Conservation (phyloP, 2,113 vertebrate species). For the Caranx ignobilis region DNA sequence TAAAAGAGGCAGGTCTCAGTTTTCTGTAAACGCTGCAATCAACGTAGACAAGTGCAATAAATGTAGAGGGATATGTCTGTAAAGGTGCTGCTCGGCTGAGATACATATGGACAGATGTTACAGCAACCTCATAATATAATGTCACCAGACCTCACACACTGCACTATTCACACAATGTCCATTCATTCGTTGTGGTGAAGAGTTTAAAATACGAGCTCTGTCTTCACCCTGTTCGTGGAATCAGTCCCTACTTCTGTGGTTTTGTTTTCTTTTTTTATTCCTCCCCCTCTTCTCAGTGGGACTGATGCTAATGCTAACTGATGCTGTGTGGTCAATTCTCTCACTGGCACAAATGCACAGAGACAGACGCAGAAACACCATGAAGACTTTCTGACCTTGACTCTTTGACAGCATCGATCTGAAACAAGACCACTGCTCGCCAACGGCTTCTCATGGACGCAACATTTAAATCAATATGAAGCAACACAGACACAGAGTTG, state of each 20-base stretch:
- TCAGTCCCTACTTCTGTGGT: slow-evolving; percentile 9
- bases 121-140: not conserved
- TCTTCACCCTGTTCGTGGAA: not conserved
- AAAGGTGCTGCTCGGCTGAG: not conserved
- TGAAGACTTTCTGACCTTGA: slow-evolving; percentile 42
- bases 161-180: slow-evolving; percentile 9
- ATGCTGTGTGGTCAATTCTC: slow-evolving; percentile 21
- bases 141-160: slow-evolving; percentile 43
- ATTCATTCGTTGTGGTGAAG: slow-evolving; percentile 19
- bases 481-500: not conserved
- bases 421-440: slow-evolving; percentile 10
- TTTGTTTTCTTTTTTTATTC: not conserved
- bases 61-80: slow-evolving; percentile 30
- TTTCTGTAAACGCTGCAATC: slow-evolving; percentile 37
- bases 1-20: slow-evolving; percentile 59
- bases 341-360: slow-evolving; percentile 4
- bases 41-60: slow-evolving; percentile 28
- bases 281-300: not conserved
- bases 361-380: slow-evolving; percentile 6
- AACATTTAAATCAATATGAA: slow-evolving; percentile 45
- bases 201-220: slow-evolving; percentile 1
- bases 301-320: slow-evolving; percentile 20
- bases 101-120: slow-evolving; percentile 3
- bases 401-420: slow-evolving; percentile 41
- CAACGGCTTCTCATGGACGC: slow-evolving; percentile 20